phyloP scores from a whole-genome alignment of 2,888 invertebrate species.

The Pterostichus madidus region DNA sequence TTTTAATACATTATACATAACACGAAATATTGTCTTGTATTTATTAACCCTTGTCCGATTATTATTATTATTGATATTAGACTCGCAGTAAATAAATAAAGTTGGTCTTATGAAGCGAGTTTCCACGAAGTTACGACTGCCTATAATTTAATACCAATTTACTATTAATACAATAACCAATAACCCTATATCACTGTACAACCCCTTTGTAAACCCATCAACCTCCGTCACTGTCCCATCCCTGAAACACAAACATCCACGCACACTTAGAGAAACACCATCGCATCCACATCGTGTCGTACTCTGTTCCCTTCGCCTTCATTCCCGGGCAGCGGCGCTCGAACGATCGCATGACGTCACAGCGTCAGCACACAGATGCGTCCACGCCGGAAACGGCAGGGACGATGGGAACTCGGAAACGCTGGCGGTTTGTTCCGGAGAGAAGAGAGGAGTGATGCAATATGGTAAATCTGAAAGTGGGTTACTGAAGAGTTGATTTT shows the following conservation, averaged over 20 bases:
- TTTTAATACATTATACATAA: no score
- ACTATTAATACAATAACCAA: no score
- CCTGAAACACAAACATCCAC: not conserved
- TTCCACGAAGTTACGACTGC: no score
- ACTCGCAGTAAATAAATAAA: no score
- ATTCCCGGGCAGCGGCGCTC: constrained; percentile 69
- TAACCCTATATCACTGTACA: not conserved
- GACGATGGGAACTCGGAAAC: constrained; percentile 68
- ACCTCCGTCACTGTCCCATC: constrained; percentile 6
- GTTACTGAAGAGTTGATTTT: no score
- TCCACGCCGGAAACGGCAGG: constrained; percentile 59
- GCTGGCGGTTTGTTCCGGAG: constrained; percentile 68
- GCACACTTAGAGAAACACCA: constrained; percentile 5
- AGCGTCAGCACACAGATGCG: constrained; percentile 64
- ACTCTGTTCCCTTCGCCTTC: not conserved
- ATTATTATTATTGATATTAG: no score
- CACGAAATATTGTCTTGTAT: no score
- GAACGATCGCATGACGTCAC: constrained; percentile 73
- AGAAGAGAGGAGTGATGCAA: no score
- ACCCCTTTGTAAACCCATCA: not conserved
- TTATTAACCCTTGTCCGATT: no score
- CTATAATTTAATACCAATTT: no score
- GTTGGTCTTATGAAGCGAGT: no score
- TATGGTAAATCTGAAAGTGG: no score
- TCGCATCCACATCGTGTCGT: not conserved